These are phyloP conservation scores for Toxotes chatareus DNA, from an alignment of 2,113 vertebrate species.

Conservation along the genomic window DNA sequence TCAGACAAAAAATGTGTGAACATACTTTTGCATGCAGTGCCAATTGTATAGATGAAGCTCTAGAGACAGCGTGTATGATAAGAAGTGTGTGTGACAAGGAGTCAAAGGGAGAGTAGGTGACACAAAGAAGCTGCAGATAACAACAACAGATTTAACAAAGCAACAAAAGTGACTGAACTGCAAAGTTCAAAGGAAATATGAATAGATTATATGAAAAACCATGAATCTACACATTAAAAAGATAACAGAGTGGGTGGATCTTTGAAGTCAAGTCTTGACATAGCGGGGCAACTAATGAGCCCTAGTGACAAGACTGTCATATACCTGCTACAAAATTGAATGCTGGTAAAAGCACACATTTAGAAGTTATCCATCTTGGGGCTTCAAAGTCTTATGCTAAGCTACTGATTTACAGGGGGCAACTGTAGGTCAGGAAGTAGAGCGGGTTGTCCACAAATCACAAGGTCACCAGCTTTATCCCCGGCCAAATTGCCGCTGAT, in stretches of 20 bases:
- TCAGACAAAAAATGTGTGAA: conserved; percentile 19
- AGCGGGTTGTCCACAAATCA: too few species aligned
- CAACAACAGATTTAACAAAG: conserved; percentile 39
- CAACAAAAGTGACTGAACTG: conserved; percentile 33
- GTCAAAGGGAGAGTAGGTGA: conserved; percentile 33
- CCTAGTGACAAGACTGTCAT: not conserved
- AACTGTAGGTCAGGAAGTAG: too few species aligned
- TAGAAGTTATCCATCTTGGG: not conserved
- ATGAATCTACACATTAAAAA: conserved; percentile 20
- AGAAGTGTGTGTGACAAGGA: conserved; percentile 7
- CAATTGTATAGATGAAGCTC: not conserved
- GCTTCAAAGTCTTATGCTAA: not conserved
- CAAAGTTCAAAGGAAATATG: conserved; percentile 45
- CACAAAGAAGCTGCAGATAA: conserved; percentile 38
- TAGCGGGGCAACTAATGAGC: not conserved
- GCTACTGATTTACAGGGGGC: not conserved
- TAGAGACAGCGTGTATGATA: conserved; percentile 3
- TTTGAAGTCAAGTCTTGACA: conserved; percentile 19
- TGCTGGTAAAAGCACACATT: not conserved
- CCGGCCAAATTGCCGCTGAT: too few species aligned
- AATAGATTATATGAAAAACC: conserved; percentile 18
- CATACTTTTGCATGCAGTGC: conserved; percentile 6
- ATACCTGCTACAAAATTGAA: not conserved
- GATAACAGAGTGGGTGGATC: not conserved
- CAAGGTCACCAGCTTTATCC: too few species aligned